phyloP scores from a whole-genome alignment of 2,888 invertebrate species.

The Philopedon plagiatum region DNA sequence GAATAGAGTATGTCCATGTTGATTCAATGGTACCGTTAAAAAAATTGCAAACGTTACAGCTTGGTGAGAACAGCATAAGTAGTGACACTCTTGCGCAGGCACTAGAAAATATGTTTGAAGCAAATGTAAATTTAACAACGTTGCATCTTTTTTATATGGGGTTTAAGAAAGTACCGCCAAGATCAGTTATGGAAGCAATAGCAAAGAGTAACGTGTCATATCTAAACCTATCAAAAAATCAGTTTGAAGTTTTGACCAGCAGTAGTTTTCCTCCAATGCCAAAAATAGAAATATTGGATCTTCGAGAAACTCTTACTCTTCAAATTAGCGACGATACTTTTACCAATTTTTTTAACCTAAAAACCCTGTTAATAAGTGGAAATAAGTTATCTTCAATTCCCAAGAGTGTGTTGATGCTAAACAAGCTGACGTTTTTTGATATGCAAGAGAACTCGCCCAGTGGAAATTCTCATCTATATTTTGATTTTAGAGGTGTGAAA shows the following conservation, averaged over 20 bases:
- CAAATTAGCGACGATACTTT: conserved; percentile 71
- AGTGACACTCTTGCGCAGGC: conserved; percentile 68
- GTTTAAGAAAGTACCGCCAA: conserved; percentile 71
- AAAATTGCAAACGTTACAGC: conserved; percentile 68
- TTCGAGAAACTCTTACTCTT: conserved; percentile 71
- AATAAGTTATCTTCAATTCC: conserved; percentile 73
- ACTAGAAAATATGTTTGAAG: conserved; percentile 64
- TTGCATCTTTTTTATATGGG: conserved; percentile 72
- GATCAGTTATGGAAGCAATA: conserved; percentile 69
- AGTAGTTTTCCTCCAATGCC: conserved; percentile 73
- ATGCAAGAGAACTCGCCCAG: conserved; percentile 71
- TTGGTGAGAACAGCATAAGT: conserved; percentile 73
- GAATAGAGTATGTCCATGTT: conserved; percentile 72
- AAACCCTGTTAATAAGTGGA: conserved; percentile 70
- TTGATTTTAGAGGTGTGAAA: conserved; percentile 70
- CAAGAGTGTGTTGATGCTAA: conserved; percentile 69
- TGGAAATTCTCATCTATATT: conserved; percentile 67
- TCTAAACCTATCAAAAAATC: conserved; percentile 71
- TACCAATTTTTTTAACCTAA: conserved; percentile 71
- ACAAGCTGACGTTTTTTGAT: conserved; percentile 69
- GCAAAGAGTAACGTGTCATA: conserved; percentile 70
- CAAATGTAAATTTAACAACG: conserved; percentile 68
- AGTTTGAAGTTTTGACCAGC: conserved; percentile 71
- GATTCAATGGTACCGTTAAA: conserved; percentile 70
- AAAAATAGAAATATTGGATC: conserved; percentile 72